Percentiles rank a stretch among this genome's conserved stretches.
These are phyloP conservation scores for Leptoteleia sp. DNA, from an alignment of 1,140 invertebrate genomes.

Conservation along the genomic window DNA sequence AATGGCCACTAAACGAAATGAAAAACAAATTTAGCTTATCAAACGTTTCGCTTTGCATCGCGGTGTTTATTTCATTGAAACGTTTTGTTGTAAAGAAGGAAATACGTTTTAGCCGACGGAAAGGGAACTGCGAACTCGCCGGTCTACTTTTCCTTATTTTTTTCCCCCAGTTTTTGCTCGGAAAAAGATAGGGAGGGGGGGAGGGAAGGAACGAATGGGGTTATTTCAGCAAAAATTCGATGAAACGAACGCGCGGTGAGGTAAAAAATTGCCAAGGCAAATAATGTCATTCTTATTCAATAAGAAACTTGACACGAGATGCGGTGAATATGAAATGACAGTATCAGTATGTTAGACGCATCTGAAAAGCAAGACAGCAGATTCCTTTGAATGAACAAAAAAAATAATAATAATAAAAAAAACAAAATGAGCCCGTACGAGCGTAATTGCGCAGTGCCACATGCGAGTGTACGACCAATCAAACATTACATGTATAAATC, in stretches of 20 bases:
- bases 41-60: too few relatives aligned
- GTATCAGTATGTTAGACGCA: conserved; percentile 53
- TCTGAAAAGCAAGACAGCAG: conserved; percentile 57
- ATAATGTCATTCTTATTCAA: conserved; percentile 57
- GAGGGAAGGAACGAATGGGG: conserved; percentile 6
- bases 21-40: too few relatives aligned
- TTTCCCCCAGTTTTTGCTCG: background rate
- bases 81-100: too few relatives aligned
- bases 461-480: conserved; percentile 43
- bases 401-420: too few relatives aligned
- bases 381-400: conserved; percentile 56
- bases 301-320: conserved; percentile 54
- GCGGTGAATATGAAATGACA: conserved; percentile 58
- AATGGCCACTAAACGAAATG: too few relatives aligned
- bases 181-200: background rate
- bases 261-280: conserved; percentile 36
- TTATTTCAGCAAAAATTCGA: conserved; percentile 15
- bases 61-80: too few relatives aligned
- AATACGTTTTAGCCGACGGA: too few relatives aligned
- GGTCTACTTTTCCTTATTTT: too few relatives aligned
- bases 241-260: background rate
- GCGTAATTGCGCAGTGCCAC: conserved; percentile 61
- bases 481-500: conserved; percentile 53
- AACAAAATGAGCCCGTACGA: conserved; percentile 54
- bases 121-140: too few relatives aligned